Conservation (phyloP, 2,797 vertebrate genomes). For the Spinus pinus region DNA sequence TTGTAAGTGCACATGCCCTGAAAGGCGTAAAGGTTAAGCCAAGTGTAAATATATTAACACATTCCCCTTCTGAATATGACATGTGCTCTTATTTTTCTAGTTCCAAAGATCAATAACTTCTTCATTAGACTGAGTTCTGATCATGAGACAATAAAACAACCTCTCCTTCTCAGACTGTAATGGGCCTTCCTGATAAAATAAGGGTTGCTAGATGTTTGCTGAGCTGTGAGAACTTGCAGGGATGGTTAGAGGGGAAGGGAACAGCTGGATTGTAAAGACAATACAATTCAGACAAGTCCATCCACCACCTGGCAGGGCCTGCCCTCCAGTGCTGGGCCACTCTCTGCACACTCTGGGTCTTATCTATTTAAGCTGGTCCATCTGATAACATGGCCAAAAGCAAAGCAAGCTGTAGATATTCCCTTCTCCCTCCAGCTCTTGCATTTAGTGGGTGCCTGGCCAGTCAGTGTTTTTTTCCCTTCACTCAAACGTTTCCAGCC, state of each 20-base stretch:
- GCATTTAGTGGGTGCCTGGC: neutral
- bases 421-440: neutral
- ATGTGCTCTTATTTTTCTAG: neutral
- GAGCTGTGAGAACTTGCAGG: neutral
- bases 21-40: neutral
- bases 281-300: neutral
- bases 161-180: neutral
- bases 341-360: neutral
- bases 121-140: neutral
- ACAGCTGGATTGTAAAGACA: neutral
- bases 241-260: neutral
- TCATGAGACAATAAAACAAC: neutral
- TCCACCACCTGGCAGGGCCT: neutral
- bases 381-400: neutral
- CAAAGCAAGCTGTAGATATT: neutral
- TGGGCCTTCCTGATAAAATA: neutral
- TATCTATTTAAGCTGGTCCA: neutral
- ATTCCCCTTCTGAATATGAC: neutral
- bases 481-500: neutral
- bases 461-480: neutral
- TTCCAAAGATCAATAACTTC: neutral
- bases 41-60: neutral
- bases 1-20: neutral
- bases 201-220: neutral
- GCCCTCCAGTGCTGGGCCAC: neutral